Base-by-base conservation (phyloP, 2,888 invertebrate genomes). In the Heliconius sara region DNA sequence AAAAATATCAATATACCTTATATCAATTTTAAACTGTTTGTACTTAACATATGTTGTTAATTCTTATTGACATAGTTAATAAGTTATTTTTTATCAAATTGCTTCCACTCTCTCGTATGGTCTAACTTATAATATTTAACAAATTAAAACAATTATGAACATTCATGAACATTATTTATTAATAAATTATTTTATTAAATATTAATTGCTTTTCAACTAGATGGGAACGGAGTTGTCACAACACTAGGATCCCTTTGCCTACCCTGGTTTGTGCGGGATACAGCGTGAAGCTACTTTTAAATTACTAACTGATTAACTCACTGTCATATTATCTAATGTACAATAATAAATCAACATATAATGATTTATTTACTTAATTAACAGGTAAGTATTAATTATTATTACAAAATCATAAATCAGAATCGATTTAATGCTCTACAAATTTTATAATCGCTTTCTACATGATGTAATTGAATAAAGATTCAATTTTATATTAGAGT, bases 181-280 rank as follows among this genome's bases (percentile, higher is more conserved):
- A 13, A 39, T 68, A 43, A 47, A 70, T 70, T 70, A 47, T 43
- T 70, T 70, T 25, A 47, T 70, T 47, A 39, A 68, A 70, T 43
- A 43, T 47, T 43, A 19, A 27, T 43, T 9, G 25, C 25, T 70
- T 43, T 25, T 43, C 39, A 68, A 10, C 9, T 39, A 39, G 2
- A 39, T 9, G 39, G 10, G 39, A 39, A 39, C 39, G 39, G 39
- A 39, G 39, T 39, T 39, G 39, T 39, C 10, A 10, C 0, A 1
- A 10, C 39, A 39, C 10, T 39, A 10, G 1, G 10, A 10, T 2
- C 39, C 39, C 39, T 39, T 39, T 39, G 39, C 39, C 39, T 39
- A 39, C 10, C 1, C 10, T 2, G 10, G 10, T 39, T 10, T 39
- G 39, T 39, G 39, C 39, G 39, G 9, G 10, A 39, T 39, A 39